These are phyloP conservation scores for Rafetus swinhoei DNA, from an alignment of 2,113 vertebrate species.

Conservation along the genomic window DNA sequence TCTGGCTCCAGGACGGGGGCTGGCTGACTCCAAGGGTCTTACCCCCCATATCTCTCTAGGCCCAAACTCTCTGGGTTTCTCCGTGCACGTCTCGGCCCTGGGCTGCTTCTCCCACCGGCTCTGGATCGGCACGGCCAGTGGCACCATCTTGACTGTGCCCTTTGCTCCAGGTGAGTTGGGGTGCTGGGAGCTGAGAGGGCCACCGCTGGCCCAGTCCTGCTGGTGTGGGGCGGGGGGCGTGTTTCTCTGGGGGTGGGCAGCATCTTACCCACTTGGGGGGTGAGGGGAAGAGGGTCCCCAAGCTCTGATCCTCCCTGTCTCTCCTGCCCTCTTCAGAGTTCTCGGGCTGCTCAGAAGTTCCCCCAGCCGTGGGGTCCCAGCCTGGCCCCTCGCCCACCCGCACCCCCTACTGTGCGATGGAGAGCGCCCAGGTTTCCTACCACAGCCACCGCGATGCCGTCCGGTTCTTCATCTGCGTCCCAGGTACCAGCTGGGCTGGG, in stretches of 20 bases:
- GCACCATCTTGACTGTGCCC: slow-evolving; percentile 19
- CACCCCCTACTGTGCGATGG: neutral
- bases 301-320: neutral
- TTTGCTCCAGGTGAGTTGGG: slow-evolving; percentile 1
- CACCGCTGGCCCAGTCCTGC: neutral
- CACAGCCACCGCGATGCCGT: slow-evolving; percentile 45
- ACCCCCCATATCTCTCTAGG: neutral
- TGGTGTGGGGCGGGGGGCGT: neutral
- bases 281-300: neutral
- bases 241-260: neutral
- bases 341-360: neutral
- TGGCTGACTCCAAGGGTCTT: neutral
- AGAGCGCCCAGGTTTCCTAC: slow-evolving; percentile 35
- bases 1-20: neutral
- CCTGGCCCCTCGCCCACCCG: neutral
- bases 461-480: slow-evolving; percentile 29
- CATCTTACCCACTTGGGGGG: too few species aligned
- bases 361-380: neutral
- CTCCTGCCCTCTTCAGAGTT: neutral
- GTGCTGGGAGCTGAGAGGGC: neutral
- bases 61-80: neutral
- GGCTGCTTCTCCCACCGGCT: neutral
- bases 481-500: neutral
- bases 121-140: slow-evolving; percentile 36
- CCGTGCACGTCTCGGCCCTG: slow-evolving; percentile 28